Percentiles rank a stretch among this genome's conserved stretches.
Conservation (phyloP, 2,888 invertebrate species). For the Himalopsyche japonica region DNA sequence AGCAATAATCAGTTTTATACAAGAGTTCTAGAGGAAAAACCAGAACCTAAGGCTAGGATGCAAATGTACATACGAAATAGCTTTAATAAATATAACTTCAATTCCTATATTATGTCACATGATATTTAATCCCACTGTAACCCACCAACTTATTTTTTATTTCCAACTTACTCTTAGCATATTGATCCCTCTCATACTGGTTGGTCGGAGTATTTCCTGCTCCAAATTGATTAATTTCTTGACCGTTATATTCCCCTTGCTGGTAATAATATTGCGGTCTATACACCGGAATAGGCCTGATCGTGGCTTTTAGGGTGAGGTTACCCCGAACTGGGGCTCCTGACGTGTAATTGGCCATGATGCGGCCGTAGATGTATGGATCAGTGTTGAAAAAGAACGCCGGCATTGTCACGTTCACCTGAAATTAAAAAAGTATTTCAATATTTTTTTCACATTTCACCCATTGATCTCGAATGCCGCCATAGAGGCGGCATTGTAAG, state of each 20-base stretch:
- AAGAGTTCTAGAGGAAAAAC: too few relatives aligned
- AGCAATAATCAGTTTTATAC: too few relatives aligned
- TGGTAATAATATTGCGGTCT: conserved; percentile 54
- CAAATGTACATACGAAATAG: too few relatives aligned
- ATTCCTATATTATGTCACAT: too few relatives aligned
- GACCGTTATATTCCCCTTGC: conserved; percentile 59
- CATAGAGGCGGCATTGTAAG: too few relatives aligned
- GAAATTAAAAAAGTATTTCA: conserved; percentile 30
- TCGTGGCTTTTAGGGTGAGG: conserved; percentile 79
- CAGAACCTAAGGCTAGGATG: too few relatives aligned
- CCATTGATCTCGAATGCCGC: too few relatives aligned
- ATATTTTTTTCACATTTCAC: too few relatives aligned
- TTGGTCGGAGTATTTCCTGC: conserved; percentile 39
- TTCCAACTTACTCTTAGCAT: conserved; percentile 49
- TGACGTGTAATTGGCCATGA: conserved; percentile 95
- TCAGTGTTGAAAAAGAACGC: conserved; percentile 91
- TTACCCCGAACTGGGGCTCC: conserved; percentile 90
- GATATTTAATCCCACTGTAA: too few relatives aligned
- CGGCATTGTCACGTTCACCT: conserved; percentile 94
- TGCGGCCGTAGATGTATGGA: conserved; percentile 77
- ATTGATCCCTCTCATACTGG: conserved; percentile 48
- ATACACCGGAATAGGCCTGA: conserved; percentile 69
- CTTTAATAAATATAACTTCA: too few relatives aligned
- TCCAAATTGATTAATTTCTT: conserved; percentile 49
- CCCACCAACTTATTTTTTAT: too few relatives aligned